Evolutionary conservation across 2,113 vertebrate species (phyloP).

Genomic region (Plectropomus leopardus): DNA sequence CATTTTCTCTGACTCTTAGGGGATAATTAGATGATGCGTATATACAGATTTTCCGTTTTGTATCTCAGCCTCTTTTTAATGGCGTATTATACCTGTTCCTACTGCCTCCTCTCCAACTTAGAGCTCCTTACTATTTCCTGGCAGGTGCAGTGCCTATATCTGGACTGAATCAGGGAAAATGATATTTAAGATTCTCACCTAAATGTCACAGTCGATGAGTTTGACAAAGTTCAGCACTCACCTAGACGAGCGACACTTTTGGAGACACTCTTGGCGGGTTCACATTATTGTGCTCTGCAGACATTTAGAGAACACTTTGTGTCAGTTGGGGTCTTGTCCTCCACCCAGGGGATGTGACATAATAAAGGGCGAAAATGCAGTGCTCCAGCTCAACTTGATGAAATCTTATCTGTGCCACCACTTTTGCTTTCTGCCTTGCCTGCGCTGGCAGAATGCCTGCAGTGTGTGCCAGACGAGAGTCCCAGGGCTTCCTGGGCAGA

Average conservation of each 20-base stretch:
- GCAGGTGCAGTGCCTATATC: conserved; percentile 29
- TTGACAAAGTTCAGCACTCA: conserved; percentile 80
- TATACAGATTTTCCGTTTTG: neutral
- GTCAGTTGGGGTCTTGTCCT: conserved; percentile 74
- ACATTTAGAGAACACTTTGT: conserved; percentile 77
- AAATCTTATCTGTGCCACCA: conserved; percentile 70
- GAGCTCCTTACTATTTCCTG: conserved; percentile 22
- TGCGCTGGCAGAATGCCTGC: conserved; percentile 87
- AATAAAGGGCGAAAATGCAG: conserved; percentile 71
- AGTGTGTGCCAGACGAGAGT: conserved; percentile 84
- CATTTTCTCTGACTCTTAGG: neutral
- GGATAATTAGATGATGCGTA: neutral
- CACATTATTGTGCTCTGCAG: conserved; percentile 73
- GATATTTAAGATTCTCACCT: conserved; percentile 75
- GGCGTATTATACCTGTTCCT: neutral
- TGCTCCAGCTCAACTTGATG: conserved; percentile 61
- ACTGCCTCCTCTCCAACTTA: neutral
- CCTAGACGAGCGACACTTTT: conserved; percentile 58
- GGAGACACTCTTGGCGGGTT: conserved; percentile 58
- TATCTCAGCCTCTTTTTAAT: neutral
- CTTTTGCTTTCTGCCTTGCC: conserved; percentile 53
- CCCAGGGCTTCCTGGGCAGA: conserved; percentile 86
- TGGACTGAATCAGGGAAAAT: conserved; percentile 50
- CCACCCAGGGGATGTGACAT: conserved; percentile 68
- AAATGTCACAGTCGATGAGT: conserved; percentile 80